These are phyloP conservation scores for Drosophila ezoana DNA, from an alignment of 2,888 invertebrate genomes.

Conservation along the genomic window DNA sequence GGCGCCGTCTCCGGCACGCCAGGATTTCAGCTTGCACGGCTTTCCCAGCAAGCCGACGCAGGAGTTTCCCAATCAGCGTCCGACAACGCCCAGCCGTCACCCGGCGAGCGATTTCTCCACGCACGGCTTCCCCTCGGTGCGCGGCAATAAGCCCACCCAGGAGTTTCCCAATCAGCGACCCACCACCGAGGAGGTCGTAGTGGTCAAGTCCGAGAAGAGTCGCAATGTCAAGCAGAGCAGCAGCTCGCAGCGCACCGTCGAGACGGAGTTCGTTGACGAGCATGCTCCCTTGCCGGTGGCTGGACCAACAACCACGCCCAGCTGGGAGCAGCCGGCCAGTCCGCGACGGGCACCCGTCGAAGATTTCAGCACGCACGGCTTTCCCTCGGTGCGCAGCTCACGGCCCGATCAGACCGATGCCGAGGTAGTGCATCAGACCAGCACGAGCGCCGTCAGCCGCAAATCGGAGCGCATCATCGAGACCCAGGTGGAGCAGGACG, in stretches of 20 bases:
- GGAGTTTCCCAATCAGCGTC: conserved; percentile 69
- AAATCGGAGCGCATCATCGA: conserved; percentile 71
- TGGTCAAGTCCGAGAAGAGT: conserved; percentile 76
- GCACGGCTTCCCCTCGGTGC: conserved; percentile 81
- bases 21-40: conserved; percentile 75
- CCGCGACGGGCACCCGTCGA: conserved; percentile 45
- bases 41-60: conserved; percentile 79
- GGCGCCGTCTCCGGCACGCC: conserved; percentile 26
- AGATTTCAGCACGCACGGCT: conserved; percentile 73
- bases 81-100: conserved; percentile 45
- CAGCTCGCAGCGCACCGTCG: conserved; percentile 71
- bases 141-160: conserved; percentile 73
- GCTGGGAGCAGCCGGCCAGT: conserved; percentile 60
- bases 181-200: conserved; percentile 61
- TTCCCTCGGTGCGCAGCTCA: conserved; percentile 66
- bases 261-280: conserved; percentile 68
- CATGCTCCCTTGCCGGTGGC: conserved; percentile 9
- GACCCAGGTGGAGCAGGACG: conserved; percentile 45
- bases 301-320: conserved; percentile 31
- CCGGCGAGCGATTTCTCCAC: conserved; percentile 68
- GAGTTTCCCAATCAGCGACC: conserved; percentile 67
- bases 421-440: conserved; percentile 39
- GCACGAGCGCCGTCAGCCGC: conserved; percentile 31
- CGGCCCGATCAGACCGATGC: conserved; percentile 59
- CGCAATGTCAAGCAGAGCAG: conserved; percentile 72